These are phyloP conservation scores for Guaruba guarouba DNA, from an alignment of 2,113 vertebrate species.

Conservation along the genomic window DNA sequence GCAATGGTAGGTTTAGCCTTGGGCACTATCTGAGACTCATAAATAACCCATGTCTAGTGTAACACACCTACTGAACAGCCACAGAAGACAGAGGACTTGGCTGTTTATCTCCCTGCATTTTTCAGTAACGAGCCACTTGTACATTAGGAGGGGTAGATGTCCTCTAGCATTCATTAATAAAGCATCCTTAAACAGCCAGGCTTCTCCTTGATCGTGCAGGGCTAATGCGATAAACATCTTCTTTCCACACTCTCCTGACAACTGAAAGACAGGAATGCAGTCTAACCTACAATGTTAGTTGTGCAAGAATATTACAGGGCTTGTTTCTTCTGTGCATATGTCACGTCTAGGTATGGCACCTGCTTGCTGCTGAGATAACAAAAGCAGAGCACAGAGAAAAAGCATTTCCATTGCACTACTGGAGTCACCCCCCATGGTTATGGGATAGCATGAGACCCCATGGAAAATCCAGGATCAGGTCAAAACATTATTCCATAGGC, in stretches of 20 bases:
- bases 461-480: background rate
- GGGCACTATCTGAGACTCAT: constrained; percentile 55
- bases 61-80: constrained; percentile 57
- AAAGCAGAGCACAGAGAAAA: background rate
- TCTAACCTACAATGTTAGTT: background rate
- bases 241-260: constrained; percentile 57
- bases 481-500: background rate
- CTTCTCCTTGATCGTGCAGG: constrained; percentile 52
- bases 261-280: constrained; percentile 59
- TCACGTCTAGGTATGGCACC: rapidly evolving
- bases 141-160: constrained; percentile 49
- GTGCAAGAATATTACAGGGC: background rate
- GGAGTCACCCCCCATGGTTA: background rate
- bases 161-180: constrained; percentile 68
- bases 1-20: constrained; percentile 51
- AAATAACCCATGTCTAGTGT: constrained; percentile 61
- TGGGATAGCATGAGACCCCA: background rate
- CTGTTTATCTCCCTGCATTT: constrained; percentile 63
- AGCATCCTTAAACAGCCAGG: constrained; percentile 47
- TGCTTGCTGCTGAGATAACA: rapidly evolving
- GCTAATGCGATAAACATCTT: constrained; percentile 59
- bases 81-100: constrained; percentile 41
- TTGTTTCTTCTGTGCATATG: background rate
- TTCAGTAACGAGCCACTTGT: constrained; percentile 42
- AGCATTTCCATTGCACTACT: background rate